Percentiles rank a stretch among this genome's conserved stretches.
Evolutionary conservation across 2,888 invertebrate genomes (phyloP).

Genomic region (Lepidochitona cinerea): DNA sequence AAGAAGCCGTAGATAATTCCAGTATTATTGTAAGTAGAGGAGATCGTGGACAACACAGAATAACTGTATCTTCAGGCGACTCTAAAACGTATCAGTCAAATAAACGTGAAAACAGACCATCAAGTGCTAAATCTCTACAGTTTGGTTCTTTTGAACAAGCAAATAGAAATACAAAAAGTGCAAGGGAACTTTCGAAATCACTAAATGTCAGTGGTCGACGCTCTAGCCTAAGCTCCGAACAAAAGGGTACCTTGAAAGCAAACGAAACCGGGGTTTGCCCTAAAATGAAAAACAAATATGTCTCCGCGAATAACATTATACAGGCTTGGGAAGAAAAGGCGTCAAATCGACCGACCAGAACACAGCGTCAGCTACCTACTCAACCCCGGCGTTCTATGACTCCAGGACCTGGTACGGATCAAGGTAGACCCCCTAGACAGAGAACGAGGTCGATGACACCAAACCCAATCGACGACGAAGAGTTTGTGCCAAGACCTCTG

Average conservation of each 20-base stretch:
- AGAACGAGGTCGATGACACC: conserved; percentile 44
- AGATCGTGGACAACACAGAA: conserved; percentile 34
- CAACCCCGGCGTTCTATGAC: conserved; percentile 46
- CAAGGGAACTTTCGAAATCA: too few species aligned
- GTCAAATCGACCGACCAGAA: not conserved
- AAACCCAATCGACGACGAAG: conserved; percentile 40
- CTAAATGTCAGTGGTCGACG: too few species aligned
- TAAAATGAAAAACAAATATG: not conserved
- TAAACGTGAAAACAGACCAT: not conserved
- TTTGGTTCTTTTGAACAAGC: too few species aligned
- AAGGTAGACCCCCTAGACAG: not conserved
- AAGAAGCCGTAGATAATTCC: conserved; percentile 24
- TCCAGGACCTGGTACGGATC: conserved; percentile 35
- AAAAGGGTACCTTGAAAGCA: too few species aligned
- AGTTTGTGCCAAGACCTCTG: conserved; percentile 48
- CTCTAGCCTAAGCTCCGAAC: too few species aligned
- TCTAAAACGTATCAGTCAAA: not conserved
- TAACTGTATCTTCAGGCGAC: not conserved
- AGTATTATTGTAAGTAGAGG: conserved; percentile 43
- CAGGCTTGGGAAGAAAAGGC: not conserved
- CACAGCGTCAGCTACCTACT: not conserved
- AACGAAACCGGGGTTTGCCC: too few species aligned
- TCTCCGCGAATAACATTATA: not conserved
- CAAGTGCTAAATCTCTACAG: not conserved
- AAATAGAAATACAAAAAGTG: too few species aligned